Base-by-base conservation (phyloP, 2,797 vertebrate genomes). In the Rhabdophis nuchalis region DNA sequence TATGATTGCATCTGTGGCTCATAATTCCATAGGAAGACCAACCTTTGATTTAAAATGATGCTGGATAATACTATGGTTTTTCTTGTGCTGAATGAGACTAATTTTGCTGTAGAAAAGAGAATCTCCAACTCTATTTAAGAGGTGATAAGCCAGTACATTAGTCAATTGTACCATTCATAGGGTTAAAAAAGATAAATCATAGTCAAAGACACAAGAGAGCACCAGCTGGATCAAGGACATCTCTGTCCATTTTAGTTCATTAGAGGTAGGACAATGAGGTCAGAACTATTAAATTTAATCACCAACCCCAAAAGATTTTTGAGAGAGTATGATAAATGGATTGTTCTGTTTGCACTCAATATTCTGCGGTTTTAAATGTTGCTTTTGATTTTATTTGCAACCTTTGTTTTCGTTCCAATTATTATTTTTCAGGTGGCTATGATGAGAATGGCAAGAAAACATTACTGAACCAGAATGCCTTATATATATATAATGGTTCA, bases 261-360 rank as follows among this genome's bases (percentile, higher is more conserved):
- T 96, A 97, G 92, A 95, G 60, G 89, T 93, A 92, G 93, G 93
- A 95, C 93, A 96, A 96, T 88, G 95, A 96, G 94, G 95, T 96
- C 96, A 94, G 92, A 94, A 92, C 90, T 32, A 96, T 95, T 95
- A 96, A 94, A 95, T 97, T 95, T 95, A 96, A 96, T 97, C 95
- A 94, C 46, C 60, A 16, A 25, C 52, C 86, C 54, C 56, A 94
- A 72, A 92, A 72, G 85, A 87, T 90, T 95, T 96, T 93, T 93
- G 95, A 93, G 82, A 93, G 82, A 52, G 27, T 94, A 93, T 93
- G 89, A 94, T 89, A 95, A 95, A 95, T 93, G 92, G 54, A 90
- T 89, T 95, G 93, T 64, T 77, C 94, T 94, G 93, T 95, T 96
- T 95, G 58, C 95, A 92, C 94, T 93, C 94, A 72, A 85, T 95